Percentiles rank a stretch among this genome's conserved stretches.
phyloP scores from a whole-genome alignment of 2,888 invertebrate species.

The Anarsia innoxiella region DNA sequence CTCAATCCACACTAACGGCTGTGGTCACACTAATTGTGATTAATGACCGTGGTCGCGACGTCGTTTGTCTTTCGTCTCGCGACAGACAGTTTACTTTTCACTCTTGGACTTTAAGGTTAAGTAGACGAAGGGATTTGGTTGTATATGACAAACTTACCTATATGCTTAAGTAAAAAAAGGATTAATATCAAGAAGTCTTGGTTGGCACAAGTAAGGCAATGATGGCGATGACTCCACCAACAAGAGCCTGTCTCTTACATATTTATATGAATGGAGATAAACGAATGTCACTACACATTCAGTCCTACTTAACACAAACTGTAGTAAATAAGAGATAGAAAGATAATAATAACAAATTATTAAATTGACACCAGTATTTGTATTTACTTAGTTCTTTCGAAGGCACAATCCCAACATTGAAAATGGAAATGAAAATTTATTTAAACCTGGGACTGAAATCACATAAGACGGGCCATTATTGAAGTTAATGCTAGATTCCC shows the following conservation, averaged over 20 bases:
- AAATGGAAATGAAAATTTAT: too few species aligned
- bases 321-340: too few species aligned
- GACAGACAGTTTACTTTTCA: slow-evolving; percentile 56
- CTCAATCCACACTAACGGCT: slow-evolving; percentile 20
- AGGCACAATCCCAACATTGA: too few species aligned
- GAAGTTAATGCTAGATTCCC: too few species aligned
- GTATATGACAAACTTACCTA: neutral
- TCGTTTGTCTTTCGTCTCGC: slow-evolving; percentile 57
- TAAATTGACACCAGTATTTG: too few species aligned
- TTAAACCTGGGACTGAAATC: neutral
- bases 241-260: too few species aligned
- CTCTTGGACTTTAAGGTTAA: slow-evolving; percentile 27
- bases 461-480: neutral
- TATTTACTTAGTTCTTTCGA: too few species aligned
- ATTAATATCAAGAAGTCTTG: neutral
- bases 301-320: too few species aligned
- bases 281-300: neutral
- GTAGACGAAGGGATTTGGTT: slow-evolving; percentile 24
- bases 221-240: too few species aligned
- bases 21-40: slow-evolving; percentile 64
- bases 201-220: neutral
- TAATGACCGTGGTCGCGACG: slow-evolving; percentile 45
- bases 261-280: neutral
- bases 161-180: neutral
- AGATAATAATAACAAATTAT: neutral